Evolutionary conservation across 2,113 vertebrate genomes (phyloP).

Genomic region (Sylvilagus bachmani): DNA sequence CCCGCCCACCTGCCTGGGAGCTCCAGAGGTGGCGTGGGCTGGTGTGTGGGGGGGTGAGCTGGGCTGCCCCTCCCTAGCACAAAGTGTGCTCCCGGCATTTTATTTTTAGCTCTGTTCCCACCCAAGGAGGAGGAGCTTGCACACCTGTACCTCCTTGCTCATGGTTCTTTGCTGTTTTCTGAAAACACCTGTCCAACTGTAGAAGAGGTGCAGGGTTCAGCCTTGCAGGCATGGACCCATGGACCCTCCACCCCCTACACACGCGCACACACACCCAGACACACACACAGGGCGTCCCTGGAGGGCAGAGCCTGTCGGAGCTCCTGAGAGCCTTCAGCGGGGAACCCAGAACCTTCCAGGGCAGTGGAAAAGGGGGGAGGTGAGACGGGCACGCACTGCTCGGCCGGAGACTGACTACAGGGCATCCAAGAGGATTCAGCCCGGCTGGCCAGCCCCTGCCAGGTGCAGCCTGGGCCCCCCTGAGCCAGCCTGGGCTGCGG

Average conservation of each 20-base stretch:
- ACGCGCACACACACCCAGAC: too few relatives aligned
- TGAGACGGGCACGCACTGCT: fast-evolving
- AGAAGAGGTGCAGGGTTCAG: background rate
- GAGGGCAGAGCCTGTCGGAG: background rate
- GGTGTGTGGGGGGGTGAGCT: background rate
- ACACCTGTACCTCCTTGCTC: background rate
- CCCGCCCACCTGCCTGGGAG: background rate
- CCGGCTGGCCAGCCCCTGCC: fast-evolving
- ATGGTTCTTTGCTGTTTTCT: background rate
- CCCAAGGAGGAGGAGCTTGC: background rate
- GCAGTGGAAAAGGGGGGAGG: background rate
- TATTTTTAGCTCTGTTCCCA: background rate
- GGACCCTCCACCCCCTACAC: too few relatives aligned
- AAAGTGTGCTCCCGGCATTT: background rate
- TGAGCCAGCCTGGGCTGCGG: fast-evolving
- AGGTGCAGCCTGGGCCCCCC: background rate
- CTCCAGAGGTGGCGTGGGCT: background rate
- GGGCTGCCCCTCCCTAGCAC: background rate
- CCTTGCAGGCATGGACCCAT: too few relatives aligned
- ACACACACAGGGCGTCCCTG: background rate
- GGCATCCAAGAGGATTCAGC: background rate
- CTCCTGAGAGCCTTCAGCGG: too few relatives aligned
- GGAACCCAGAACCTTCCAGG: background rate
- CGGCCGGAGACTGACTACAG: background rate
- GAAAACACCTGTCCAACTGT: background rate